A percentile compares a stretch with the other conserved stretches of the same genome.
These are phyloP conservation scores for Miniopterus natalensis DNA, from an alignment of 2,113 vertebrate species.

Conservation along the genomic window DNA sequence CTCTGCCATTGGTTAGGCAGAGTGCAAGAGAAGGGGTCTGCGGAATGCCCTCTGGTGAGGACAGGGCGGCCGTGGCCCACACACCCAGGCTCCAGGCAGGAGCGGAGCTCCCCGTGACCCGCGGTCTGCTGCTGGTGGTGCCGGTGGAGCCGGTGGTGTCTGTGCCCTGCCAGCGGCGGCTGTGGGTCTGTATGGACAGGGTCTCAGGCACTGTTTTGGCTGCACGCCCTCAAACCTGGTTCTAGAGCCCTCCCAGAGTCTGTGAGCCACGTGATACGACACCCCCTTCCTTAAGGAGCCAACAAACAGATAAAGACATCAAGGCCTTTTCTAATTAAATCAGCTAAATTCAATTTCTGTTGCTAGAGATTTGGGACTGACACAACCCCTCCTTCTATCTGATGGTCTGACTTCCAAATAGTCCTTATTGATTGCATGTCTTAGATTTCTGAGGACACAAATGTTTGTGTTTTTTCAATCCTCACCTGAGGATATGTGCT, in stretches of 20 bases:
- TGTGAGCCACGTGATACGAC: not conserved
- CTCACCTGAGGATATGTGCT: not conserved
- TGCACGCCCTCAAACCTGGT: not conserved
- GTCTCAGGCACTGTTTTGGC: not conserved
- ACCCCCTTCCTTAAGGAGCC: not conserved
- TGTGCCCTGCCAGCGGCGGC: fast-evolving
- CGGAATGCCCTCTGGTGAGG: not conserved
- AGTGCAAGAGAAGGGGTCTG: not conserved
- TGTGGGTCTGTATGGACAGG: not conserved
- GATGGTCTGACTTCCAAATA: not conserved
- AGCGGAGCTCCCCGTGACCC: not conserved
- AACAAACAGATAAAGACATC: not conserved
- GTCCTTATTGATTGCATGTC: not conserved
- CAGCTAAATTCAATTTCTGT: not conserved
- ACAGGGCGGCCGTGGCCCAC: not conserved
- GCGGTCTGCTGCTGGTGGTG: not conserved
- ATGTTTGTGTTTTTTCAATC: not conserved
- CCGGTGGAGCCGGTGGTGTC: too few species aligned
- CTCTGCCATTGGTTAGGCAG: not conserved
- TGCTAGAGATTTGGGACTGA: not conserved
- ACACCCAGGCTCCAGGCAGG: not conserved
- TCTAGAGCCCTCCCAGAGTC: not conserved
- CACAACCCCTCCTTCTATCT: not conserved
- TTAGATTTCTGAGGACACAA: not conserved
- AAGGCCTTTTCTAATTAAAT: not conserved